These are phyloP conservation scores for Ramphastos sulfuratus DNA, from an alignment of 2,113 vertebrate species.

Conservation along the genomic window DNA sequence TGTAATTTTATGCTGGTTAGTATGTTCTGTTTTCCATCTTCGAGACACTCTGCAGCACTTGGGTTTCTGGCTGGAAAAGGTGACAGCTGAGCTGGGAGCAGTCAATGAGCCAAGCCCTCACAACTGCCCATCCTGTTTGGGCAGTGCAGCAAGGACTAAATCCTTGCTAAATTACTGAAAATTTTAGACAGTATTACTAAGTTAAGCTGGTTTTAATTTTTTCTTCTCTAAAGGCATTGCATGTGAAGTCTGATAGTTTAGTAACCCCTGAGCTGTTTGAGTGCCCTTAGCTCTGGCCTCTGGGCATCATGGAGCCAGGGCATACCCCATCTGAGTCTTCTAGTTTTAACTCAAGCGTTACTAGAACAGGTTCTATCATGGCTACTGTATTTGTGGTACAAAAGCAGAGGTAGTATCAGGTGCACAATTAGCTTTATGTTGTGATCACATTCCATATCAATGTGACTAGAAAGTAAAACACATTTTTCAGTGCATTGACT, in stretches of 20 bases:
- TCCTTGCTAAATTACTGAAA: background rate
- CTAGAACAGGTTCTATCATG: background rate
- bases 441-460: background rate
- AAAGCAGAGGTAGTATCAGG: background rate
- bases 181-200: background rate
- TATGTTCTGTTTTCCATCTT: background rate
- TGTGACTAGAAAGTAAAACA: background rate
- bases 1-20: background rate
- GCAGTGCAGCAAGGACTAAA: accelerated
- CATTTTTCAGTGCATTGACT: background rate
- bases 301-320: background rate
- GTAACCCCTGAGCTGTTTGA: background rate
- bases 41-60: accelerated
- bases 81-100: background rate
- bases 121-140: background rate
- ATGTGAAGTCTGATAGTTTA: background rate
- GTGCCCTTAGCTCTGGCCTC: background rate
- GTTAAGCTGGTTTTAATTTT: background rate
- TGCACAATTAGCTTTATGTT: background rate
- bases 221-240: background rate
- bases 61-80: background rate
- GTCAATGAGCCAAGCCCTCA: accelerated
- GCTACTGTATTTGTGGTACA: background rate
- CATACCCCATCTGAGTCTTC: background rate
- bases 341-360: background rate